Conservation (phyloP, 2,113 vertebrate species). For the Capra hircus region DNA sequence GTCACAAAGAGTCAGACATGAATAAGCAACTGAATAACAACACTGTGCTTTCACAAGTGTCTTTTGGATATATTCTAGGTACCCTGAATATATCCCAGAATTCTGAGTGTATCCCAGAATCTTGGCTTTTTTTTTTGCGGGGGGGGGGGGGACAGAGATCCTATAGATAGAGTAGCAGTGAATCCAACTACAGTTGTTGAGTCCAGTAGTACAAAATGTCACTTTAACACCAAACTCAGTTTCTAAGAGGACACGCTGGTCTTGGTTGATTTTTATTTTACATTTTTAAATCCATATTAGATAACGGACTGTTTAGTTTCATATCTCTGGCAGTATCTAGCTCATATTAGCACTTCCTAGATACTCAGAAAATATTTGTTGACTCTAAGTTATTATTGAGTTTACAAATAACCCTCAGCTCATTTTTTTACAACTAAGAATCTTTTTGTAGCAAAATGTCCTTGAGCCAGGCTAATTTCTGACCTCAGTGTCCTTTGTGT, state of each 20-base stretch:
- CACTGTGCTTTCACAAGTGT: neutral
- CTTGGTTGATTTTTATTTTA: neutral
- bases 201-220: neutral
- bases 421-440: neutral
- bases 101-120: neutral
- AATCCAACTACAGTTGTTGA: neutral
- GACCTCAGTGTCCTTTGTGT: neutral
- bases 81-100: too few relatives aligned
- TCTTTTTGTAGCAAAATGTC: neutral
- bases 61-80: neutral
- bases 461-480: neutral
- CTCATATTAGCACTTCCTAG: neutral
- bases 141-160: accelerated
- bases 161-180: neutral
- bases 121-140: neutral
- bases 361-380: neutral
- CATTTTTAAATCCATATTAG: neutral
- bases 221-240: neutral
- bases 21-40: neutral
- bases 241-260: neutral
- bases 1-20: neutral
- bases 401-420: neutral
- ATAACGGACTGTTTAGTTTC: neutral
- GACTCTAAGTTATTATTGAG: neutral
- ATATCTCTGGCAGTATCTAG: neutral